phyloP scores from a whole-genome alignment of 2,797 vertebrate genomes.

The Sebastes umbrosus region DNA sequence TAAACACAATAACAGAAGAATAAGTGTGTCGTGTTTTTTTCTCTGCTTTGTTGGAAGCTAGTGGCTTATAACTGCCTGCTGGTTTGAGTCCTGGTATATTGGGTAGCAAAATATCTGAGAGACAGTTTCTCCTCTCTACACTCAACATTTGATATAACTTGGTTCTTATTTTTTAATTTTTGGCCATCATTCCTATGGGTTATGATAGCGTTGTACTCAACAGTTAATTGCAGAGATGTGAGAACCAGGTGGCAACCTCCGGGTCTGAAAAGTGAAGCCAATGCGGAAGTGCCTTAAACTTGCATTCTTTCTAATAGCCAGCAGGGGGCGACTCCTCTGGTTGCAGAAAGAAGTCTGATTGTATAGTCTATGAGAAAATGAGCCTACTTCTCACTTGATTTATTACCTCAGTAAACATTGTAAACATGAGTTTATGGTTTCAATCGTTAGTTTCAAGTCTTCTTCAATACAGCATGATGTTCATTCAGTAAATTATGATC shows the following conservation, averaged over 20 bases:
- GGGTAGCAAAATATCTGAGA: not conserved
- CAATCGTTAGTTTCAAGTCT: too few species aligned
- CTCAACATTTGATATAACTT: not conserved
- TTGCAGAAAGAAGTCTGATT: too few species aligned
- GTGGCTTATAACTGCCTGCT: not conserved
- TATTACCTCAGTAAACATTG: too few species aligned
- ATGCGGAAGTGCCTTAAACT: too few species aligned
- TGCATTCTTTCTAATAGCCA: too few species aligned
- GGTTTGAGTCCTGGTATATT: not conserved
- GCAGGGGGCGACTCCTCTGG: too few species aligned
- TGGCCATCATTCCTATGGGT: not conserved
- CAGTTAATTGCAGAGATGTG: not conserved
- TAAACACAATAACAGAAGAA: conserved; percentile 11
- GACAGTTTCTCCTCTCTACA: not conserved
- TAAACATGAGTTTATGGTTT: too few species aligned
- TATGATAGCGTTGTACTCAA: not conserved
- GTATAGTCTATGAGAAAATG: too few species aligned
- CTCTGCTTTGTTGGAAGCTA: not conserved
- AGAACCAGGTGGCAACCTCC: fast-evolving
- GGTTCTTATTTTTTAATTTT: not conserved
- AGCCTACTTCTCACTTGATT: too few species aligned
- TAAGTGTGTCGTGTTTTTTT: not conserved
- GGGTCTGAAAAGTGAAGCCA: too few species aligned
- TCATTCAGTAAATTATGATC: too few species aligned
- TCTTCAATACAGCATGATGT: too few species aligned